phyloP scores from a whole-genome alignment of 1,140 invertebrate genomes.

The Goniozus legneri region DNA sequence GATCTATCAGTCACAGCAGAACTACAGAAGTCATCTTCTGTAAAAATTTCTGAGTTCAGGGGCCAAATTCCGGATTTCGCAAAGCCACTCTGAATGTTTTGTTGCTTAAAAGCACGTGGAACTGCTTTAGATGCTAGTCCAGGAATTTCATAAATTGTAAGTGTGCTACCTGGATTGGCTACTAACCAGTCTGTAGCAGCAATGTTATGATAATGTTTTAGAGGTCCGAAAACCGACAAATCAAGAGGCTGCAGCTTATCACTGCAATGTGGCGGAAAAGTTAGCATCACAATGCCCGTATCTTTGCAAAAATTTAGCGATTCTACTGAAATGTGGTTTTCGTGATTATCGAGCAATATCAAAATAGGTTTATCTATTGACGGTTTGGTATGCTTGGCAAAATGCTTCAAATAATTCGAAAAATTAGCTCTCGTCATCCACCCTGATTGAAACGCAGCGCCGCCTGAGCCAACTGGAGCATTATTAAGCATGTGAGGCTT shows the following conservation, averaged over 20 bases:
- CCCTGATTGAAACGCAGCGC: neutral
- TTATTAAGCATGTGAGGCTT: neutral
- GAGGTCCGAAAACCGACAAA: neutral
- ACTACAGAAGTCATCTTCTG: neutral
- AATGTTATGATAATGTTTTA: neutral
- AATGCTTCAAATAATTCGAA: neutral
- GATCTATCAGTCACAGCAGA: neutral
- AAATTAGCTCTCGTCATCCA: neutral
- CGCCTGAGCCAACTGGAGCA: neutral
- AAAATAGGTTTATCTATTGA: neutral
- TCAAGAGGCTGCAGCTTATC: neutral
- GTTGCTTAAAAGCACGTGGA: neutral
- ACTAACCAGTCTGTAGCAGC: neutral
- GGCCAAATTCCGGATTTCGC: neutral
- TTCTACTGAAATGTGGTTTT: neutral
- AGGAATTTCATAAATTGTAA: neutral
- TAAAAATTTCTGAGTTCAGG: neutral
- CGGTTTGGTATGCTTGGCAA: neutral
- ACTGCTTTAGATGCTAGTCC: neutral
- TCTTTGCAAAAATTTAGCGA: neutral
- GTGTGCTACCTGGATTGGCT: neutral
- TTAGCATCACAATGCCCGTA: neutral
- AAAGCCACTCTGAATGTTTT: neutral
- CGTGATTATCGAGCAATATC: neutral
- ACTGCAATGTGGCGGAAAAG: neutral